These are phyloP conservation scores for Cyprinodon diabolis DNA, from an alignment of 2,797 vertebrate genomes.

Conservation along the genomic window DNA sequence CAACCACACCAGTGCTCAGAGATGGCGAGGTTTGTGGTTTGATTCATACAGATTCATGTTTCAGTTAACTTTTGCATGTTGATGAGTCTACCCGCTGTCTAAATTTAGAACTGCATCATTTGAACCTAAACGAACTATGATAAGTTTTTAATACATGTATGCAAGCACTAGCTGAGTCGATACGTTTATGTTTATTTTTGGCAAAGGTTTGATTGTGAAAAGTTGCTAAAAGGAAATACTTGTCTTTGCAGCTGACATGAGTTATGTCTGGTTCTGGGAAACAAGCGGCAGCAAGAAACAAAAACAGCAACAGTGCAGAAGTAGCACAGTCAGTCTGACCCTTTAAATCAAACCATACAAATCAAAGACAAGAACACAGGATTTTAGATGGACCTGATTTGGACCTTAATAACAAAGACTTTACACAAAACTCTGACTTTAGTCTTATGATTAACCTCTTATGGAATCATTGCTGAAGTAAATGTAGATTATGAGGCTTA, in stretches of 20 bases:
- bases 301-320: neutral
- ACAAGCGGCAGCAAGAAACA: neutral
- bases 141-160: constrained; percentile 2
- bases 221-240: constrained; percentile 2
- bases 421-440: neutral
- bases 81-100: constrained; percentile 23
- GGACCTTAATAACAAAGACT: neutral
- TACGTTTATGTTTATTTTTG: constrained; percentile 9
- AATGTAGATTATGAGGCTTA: no score
- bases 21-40: constrained; percentile 31
- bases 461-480: neutral
- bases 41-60: constrained; percentile 32
- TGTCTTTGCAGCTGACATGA: neutral
- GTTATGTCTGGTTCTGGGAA: neutral
- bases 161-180: constrained; percentile 21
- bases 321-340: neutral
- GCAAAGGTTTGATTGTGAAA: constrained; percentile 13
- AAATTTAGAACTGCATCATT: constrained; percentile 30
- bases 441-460: no score
- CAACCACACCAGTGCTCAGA: constrained; percentile 24
- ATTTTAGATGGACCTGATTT: neutral
- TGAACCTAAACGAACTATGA: constrained; percentile 17
- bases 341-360: constrained; percentile 1
- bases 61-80: constrained; percentile 28
- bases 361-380: neutral